A percentile compares a stretch with the other conserved stretches of the same genome.
Conservation (phyloP, 2,113 vertebrate species). For the Alligator sinensis region DNA sequence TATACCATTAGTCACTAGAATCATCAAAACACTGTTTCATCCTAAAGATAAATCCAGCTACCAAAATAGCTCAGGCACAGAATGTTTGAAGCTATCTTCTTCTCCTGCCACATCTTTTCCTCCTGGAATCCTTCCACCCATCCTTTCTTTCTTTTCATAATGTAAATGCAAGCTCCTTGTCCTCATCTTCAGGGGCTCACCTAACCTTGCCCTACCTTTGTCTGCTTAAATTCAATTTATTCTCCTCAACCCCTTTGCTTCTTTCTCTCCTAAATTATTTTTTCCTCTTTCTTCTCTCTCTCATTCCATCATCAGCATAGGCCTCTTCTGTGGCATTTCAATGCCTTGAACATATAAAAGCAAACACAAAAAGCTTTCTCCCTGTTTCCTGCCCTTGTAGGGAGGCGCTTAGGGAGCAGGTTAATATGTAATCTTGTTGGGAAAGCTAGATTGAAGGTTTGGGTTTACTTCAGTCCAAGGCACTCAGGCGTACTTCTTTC, state of each 20-base stretch:
- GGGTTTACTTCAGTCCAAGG: background rate
- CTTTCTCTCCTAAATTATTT: background rate
- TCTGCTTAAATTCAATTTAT: too few relatives aligned
- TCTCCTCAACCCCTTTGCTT: background rate
- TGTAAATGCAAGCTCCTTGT: background rate
- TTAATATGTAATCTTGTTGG: background rate
- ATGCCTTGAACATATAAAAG: too few relatives aligned
- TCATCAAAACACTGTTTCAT: background rate
- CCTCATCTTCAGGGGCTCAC: background rate
- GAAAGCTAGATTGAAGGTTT: background rate
- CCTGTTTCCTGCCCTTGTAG: too few relatives aligned
- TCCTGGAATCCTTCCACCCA: background rate
- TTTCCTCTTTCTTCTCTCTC: background rate
- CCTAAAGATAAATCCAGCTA: background rate
- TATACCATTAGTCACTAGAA: background rate
- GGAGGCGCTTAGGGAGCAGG: background rate
- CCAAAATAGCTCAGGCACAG: background rate
- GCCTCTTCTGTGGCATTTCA: too few relatives aligned
- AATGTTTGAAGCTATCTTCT: conserved; percentile 17
- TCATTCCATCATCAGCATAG: background rate
- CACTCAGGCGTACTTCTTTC: background rate
- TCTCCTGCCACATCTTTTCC: background rate
- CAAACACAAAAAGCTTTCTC: too few relatives aligned
- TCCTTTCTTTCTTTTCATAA: background rate
- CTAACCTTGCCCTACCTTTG: rapidly evolving